Evolutionary conservation across 1,140 invertebrate genomes (phyloP).

Genomic region (Whitmania pigra): DNA sequence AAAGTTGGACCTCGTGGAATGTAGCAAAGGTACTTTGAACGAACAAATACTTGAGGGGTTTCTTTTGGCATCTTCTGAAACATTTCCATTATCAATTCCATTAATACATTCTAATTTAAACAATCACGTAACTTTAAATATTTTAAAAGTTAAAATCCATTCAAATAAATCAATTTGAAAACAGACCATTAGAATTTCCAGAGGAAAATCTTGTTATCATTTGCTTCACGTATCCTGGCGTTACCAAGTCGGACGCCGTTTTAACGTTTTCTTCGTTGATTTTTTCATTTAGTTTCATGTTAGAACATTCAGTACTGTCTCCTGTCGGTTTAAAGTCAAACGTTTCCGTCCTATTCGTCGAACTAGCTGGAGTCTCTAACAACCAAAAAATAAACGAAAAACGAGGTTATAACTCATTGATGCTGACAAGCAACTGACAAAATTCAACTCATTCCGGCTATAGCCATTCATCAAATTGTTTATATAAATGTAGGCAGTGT

Average conservation of each 20-base stretch:
- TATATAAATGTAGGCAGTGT: too few species aligned
- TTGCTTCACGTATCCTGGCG: conserved; percentile 8
- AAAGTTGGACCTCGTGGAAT: conserved; percentile 3
- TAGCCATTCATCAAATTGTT: too few species aligned
- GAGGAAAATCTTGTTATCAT: neutral
- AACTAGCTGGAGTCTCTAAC: too few species aligned
- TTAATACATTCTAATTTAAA: neutral
- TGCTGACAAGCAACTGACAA: too few species aligned
- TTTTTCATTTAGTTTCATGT: too few species aligned
- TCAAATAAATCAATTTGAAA: conserved; percentile 6
- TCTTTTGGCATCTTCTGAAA: neutral
- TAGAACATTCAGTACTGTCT: too few species aligned
- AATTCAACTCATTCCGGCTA: too few species aligned
- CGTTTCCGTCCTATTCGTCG: too few species aligned
- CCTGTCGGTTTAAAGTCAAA: too few species aligned
- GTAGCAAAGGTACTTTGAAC: conserved; percentile 9
- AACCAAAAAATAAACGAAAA: too few species aligned
- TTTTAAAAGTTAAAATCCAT: neutral
- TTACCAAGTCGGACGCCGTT: neutral
- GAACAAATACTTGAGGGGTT: neutral
- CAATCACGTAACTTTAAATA: neutral
- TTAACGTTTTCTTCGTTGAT: too few species aligned
- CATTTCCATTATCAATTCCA: neutral
- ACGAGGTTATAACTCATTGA: too few species aligned
- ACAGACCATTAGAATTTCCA: neutral